Evolutionary conservation across 2,113 vertebrate genomes (phyloP).

Genomic region (Ginglymostoma cirratum): DNA sequence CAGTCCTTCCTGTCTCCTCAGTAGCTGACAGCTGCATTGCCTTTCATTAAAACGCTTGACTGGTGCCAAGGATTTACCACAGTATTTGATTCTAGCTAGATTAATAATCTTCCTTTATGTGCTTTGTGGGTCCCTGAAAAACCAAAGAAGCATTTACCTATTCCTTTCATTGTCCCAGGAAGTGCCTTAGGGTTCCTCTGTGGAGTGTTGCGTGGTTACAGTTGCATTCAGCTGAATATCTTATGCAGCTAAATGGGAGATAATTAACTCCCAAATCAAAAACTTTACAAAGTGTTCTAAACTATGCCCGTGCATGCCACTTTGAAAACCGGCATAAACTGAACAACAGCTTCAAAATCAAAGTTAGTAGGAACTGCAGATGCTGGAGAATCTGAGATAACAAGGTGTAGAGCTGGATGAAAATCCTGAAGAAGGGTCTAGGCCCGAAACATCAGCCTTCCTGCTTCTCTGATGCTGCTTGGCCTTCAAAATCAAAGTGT

Average conservation of each 20-base stretch:
- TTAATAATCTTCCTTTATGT: neutral
- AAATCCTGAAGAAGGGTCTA: too few species aligned
- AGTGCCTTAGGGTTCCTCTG: neutral
- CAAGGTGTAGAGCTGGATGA: too few species aligned
- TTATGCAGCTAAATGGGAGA: neutral
- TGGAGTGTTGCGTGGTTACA: neutral
- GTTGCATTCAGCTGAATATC: neutral
- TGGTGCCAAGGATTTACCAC: neutral
- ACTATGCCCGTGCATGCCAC: neutral
- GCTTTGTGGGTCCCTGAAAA: neutral
- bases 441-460: too few species aligned
- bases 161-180: neutral
- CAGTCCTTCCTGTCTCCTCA: neutral
- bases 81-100: neutral
- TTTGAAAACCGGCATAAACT: neutral
- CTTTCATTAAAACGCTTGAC: neutral
- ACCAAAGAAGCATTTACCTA: neutral
- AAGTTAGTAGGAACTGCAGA: neutral
- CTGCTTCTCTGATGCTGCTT: too few species aligned
- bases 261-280: neutral
- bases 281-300: neutral
- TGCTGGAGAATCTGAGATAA: too few species aligned
- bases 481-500: neutral
- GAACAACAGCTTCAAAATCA: neutral
- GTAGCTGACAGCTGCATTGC: neutral